A percentile compares a stretch with the other conserved stretches of the same genome.
Conservation (phyloP, 2,113 vertebrate species). For the Daphoenositta chrysoptera region DNA sequence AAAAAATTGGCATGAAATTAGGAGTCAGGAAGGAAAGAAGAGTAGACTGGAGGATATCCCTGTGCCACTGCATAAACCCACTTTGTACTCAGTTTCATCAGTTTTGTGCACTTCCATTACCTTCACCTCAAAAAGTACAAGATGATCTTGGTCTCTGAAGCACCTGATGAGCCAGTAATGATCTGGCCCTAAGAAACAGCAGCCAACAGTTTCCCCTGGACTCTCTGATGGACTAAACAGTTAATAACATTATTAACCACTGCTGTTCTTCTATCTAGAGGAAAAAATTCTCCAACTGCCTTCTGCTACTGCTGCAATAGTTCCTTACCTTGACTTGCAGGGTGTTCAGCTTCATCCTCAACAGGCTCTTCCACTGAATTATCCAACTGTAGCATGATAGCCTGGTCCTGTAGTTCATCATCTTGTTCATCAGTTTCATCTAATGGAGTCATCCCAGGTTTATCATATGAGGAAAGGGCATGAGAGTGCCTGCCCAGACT, state of each 20-base stretch:
- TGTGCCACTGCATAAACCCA: not conserved
- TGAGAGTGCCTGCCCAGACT: not conserved
- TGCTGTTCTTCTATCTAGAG: not conserved
- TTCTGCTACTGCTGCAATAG: not conserved
- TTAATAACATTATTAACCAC: not conserved
- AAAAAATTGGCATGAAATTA: not conserved
- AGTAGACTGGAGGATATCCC: not conserved
- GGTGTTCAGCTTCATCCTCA: not conserved
- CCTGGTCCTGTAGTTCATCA: not conserved
- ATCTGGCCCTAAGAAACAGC: not conserved
- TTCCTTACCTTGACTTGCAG: slow-evolving; percentile 5
- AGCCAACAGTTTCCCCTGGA: not conserved
- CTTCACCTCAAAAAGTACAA: not conserved
- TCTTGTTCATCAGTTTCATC: not conserved
- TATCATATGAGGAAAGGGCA: not conserved
- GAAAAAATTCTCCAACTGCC: not conserved
- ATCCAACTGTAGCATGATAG: not conserved
- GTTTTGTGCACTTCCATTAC: not conserved
- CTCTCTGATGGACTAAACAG: not conserved
- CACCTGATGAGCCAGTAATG: not conserved
- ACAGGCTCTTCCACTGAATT: not conserved
- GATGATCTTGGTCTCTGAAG: not conserved
- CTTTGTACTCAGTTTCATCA: not conserved
- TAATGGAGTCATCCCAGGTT: not conserved
- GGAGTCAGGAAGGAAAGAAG: not conserved